Evolutionary conservation across 2,888 invertebrate species (phyloP), one percentile per base, ranked within the genome.

Genomic region (Fabriciana adippe): DNA sequence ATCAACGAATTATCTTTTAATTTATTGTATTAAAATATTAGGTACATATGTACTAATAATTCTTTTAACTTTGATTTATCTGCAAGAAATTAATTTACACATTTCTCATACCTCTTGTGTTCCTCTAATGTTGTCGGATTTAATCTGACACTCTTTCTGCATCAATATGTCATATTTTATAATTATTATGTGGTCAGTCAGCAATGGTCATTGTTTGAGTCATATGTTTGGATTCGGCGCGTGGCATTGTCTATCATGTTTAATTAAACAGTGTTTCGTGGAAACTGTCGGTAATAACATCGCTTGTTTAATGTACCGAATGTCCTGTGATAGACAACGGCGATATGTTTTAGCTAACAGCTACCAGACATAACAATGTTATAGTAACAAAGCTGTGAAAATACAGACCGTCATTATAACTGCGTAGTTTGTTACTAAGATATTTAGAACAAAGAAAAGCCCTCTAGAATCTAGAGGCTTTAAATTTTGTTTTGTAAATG

Each of bases 221-320:
- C 86, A 87, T 77, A 72, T 91, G 90, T 91, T 92, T 91, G 80
- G 78, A 77, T 75, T 75, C 76, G 88, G 88, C 92, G 88, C 92
- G 92, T 91, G 91, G 85, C 92, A 86, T 86, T 84, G 86, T 89
- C 85, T 80, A 78, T 80, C 77, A 82, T 89, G 88, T 90, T 88
- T 86, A 86, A 85, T 83, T 78, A 88, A 87, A 82, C 84, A 82
- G 59, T 56, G 80, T 83, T 91, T 88, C 88, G 87, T 81, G 81
- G 88, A 86, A 88, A 83, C 76, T 79, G 75, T 75, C 74, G 77
- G 79, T 81, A 76, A 81, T 69, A 77, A 80, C 69, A 76, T 70
- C 75, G 67, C 73, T 70, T 88, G 87, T 88, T 87, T 88, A 83
- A 86, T 81, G 79, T 85, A 85, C 72, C 67, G 73, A 64, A 67